phyloP scores from a whole-genome alignment of 2,797 vertebrate genomes.

The Chromis chromis region DNA sequence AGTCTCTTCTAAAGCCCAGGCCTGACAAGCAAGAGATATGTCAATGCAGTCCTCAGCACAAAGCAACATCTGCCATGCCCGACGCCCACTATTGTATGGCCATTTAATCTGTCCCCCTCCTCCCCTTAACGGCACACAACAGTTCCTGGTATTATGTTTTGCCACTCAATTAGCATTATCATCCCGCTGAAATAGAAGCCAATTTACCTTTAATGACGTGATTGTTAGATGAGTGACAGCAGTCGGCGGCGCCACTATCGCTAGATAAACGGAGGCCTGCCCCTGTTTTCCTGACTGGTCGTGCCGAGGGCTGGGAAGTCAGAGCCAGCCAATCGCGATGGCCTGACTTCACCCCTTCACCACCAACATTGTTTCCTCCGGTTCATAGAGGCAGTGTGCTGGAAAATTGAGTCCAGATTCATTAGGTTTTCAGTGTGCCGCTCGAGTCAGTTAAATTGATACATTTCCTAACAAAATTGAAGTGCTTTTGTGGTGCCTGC shows the following conservation, averaged over 20 bases:
- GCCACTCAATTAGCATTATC: slow-evolving; percentile 99
- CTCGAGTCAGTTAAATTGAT: slow-evolving; percentile 99
- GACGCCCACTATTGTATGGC: slow-evolving; percentile 97
- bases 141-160: slow-evolving; percentile 99
- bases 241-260: slow-evolving; percentile 86
- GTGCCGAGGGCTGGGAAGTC: slow-evolving; percentile 82
- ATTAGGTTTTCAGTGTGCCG: slow-evolving; percentile 99
- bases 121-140: slow-evolving; percentile 95
- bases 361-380: slow-evolving; percentile 98
- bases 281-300: slow-evolving; percentile 88
- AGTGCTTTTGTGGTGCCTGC: slow-evolving; percentile 99
- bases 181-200: slow-evolving; percentile 99
- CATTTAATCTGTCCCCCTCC: slow-evolving; percentile 98
- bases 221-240: slow-evolving; percentile 98
- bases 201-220: slow-evolving; percentile 99
- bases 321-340: slow-evolving; percentile 87
- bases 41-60: slow-evolving; percentile 95
- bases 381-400: slow-evolving; percentile 99
- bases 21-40: slow-evolving; percentile 98
- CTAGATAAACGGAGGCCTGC: slow-evolving; percentile 90
- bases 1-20: slow-evolving; percentile 93
- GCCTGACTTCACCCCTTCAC: slow-evolving; percentile 91
- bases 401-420: slow-evolving; percentile 99
- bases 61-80: slow-evolving; percentile 99
- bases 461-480: slow-evolving; percentile 99